A percentile compares a stretch with the other conserved stretches of the same genome.
These are phyloP conservation scores for Therioaphis trifolii DNA, from an alignment of 2,888 invertebrate species.

Conservation along the genomic window DNA sequence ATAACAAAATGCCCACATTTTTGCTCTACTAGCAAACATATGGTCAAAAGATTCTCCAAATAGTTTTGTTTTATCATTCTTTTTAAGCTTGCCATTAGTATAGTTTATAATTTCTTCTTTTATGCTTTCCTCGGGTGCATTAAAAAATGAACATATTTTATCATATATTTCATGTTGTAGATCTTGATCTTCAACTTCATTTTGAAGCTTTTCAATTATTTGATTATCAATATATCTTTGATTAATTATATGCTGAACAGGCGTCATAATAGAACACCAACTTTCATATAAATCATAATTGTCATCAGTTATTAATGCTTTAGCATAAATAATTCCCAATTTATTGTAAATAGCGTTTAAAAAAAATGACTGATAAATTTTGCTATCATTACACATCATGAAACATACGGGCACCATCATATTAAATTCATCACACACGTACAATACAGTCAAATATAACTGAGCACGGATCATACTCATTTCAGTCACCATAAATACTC, in stretches of 20 bases:
- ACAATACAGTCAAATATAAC: conserved; percentile 63
- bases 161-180: conserved; percentile 65
- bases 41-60: conserved; percentile 63
- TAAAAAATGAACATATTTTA: conserved; percentile 64
- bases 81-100: conserved; percentile 56
- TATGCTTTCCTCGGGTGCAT: conserved; percentile 36
- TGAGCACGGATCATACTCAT: conserved; percentile 52
- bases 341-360: conserved; percentile 61
- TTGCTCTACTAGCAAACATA: conserved; percentile 62
- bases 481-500: conserved; percentile 59
- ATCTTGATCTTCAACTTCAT: conserved; percentile 64
- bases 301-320: conserved; percentile 65
- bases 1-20: conserved; percentile 64
- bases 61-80: conserved; percentile 49
- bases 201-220: conserved; percentile 64
- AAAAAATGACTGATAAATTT: conserved; percentile 63
- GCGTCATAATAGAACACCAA: conserved; percentile 64
- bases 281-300: conserved; percentile 61
- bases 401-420: conserved; percentile 64
- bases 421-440: conserved; percentile 64
- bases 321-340: conserved; percentile 63
- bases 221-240: conserved; percentile 57
- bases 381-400: conserved; percentile 64
- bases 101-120: conserved; percentile 56
- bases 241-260: conserved; percentile 52